phyloP scores from a whole-genome alignment of 1,140 invertebrate genomes.

The Drosophila arizonae region DNA sequence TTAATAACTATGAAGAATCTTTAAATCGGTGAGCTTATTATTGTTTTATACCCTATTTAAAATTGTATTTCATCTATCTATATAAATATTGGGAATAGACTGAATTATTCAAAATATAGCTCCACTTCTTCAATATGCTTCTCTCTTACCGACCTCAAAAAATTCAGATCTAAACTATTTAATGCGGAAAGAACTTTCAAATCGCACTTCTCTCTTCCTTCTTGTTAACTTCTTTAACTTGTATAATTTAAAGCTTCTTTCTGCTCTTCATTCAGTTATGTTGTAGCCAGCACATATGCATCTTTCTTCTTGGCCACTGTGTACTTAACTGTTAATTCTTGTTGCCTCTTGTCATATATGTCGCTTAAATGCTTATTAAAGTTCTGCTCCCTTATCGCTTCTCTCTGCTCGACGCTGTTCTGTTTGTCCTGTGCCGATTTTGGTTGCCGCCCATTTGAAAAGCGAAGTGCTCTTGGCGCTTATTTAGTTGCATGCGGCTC shows the following conservation, averaged over 20 bases:
- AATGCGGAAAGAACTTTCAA: neutral
- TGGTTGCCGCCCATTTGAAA: conserved; percentile 33
- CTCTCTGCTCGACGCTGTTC: neutral
- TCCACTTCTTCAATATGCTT: too few relatives aligned
- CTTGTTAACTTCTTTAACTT: neutral
- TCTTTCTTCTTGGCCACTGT: conserved; percentile 10
- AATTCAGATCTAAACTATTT: neutral
- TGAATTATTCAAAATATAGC: too few relatives aligned
- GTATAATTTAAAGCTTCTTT: conserved; percentile 1
- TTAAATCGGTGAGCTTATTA: too few relatives aligned
- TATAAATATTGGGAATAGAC: too few relatives aligned
- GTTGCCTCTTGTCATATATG: conserved; percentile 12
- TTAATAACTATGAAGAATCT: too few relatives aligned
- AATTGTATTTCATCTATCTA: too few relatives aligned
- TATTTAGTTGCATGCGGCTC: conserved; percentile 39
- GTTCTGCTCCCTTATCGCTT: conserved; percentile 18
- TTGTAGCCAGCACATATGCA: neutral
- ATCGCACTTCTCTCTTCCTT: neutral
- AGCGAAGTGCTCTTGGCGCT: conserved; percentile 20
- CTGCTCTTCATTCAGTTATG: neutral
- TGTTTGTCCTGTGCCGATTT: conserved; percentile 24
- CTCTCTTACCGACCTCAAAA: too few relatives aligned
- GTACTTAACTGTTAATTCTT: conserved; percentile 17
- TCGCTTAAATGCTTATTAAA: conserved; percentile 57
- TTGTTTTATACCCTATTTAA: too few relatives aligned